Evolutionary conservation across 2,113 vertebrate genomes (phyloP), one percentile per base, ranked within the genome.

Genomic region (Myocastor coypus): DNA sequence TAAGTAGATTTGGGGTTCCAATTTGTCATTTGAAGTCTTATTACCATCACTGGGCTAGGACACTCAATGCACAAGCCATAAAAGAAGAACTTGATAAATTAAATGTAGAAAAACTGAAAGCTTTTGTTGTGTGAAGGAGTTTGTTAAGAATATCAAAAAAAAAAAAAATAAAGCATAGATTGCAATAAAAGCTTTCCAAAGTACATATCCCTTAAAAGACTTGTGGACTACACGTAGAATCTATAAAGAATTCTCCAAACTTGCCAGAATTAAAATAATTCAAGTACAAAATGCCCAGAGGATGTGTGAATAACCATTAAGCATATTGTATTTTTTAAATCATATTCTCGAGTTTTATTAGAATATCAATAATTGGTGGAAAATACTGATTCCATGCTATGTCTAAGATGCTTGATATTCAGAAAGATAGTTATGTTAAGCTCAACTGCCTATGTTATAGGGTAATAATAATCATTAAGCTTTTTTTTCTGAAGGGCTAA

Each of bases 161-260:
- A 71, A 95, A 63, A 91, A 91, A 91, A 19, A 71, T 73, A 64
- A 95, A 52, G 34, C 28, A 42, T 52, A 82, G 22, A 63, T 13
- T 87, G 46, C 55, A 73, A 87, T 57, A 82, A 80, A 80, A 75
- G 77, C 30, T 71, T 81, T 82, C 0, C 8, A 66, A 75, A 46
- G 75, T 40, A 75, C 11, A 32, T 69, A 75, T 57, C 3, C 5
- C 6, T 92, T 40, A 55, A 87, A 82, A 92, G 64, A 82, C 5
- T 73, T 57, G 2, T 46, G 42, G 6, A 46, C 46, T 46, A 42
- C 6, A 50, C 86, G 8, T 87, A 46, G 68, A 64, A 42, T 71
- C 71, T 81, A n/a, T 92, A 46, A 46, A 52, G 20, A 87, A 22
- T 12, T 52, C 30, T 83, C 30, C 82, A 83, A 83, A 40, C 17